Evolutionary conservation across 2,888 invertebrate genomes (phyloP).

Genomic region (Mesodorylaimus sp.): DNA sequence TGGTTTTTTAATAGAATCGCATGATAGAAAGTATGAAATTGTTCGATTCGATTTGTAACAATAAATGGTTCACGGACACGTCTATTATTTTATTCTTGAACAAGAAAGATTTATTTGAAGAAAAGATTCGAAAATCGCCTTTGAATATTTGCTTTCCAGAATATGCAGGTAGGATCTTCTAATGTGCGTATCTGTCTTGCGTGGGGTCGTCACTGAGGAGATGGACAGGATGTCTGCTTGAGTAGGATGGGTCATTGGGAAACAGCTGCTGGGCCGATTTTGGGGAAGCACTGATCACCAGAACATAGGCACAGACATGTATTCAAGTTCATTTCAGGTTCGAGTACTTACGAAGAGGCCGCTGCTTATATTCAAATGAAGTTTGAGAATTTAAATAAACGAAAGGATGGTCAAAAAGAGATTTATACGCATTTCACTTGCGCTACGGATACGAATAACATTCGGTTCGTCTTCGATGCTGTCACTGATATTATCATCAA

Average conservation of each 20-base stretch:
- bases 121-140: conserved; percentile 62
- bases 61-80: conserved; percentile 76
- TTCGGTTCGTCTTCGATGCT: conserved; percentile 51
- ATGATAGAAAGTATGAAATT: conserved; percentile 79
- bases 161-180: conserved; percentile 45
- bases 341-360: conserved; percentile 65
- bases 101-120: conserved; percentile 77
- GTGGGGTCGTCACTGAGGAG: not conserved
- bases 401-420: conserved; percentile 61
- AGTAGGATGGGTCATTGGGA: not conserved
- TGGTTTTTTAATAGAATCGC: conserved; percentile 48
- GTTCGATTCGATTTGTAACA: conserved; percentile 80
- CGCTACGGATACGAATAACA: conserved; percentile 70
- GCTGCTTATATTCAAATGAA: conserved; percentile 67
- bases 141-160: conserved; percentile 74
- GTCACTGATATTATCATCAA: conserved; percentile 79
- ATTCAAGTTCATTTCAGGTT: conserved; percentile 42
- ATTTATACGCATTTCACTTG: conserved; percentile 72
- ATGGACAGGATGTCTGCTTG: no score
- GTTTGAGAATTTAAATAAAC: conserved; percentile 71
- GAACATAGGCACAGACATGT: conserved; percentile 14
- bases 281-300: not conserved
- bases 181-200: not conserved
- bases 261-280: not conserved
- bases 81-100: conserved; percentile 72